A percentile compares a stretch with the other conserved stretches of the same genome.
Evolutionary conservation across 2,888 invertebrate genomes (phyloP).

Genomic region (Drosophila nr. perissopoda): DNA sequence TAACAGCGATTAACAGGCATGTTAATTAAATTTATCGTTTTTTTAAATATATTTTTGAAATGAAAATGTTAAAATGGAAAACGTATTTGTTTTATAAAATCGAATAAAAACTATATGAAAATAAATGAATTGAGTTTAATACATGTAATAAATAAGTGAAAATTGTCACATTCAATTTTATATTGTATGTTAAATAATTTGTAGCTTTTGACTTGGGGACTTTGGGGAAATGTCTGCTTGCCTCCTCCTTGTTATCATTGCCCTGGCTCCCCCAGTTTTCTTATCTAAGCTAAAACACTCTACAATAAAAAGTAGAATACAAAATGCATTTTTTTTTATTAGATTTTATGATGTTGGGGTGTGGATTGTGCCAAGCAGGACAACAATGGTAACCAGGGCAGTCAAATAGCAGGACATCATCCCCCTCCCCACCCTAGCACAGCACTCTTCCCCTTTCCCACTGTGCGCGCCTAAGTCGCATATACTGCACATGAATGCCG

Average conservation of each 20-base stretch:
- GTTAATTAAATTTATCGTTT: constrained; percentile 22
- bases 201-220: background rate
- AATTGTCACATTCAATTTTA: background rate
- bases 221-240: background rate
- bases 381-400: constrained; percentile 68
- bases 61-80: background rate
- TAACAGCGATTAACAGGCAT: constrained; percentile 5
- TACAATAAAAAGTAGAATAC: background rate
- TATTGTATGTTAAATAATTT: background rate
- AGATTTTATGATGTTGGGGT: constrained; percentile 22
- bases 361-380: constrained; percentile 31
- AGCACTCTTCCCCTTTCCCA: background rate
- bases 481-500: constrained; percentile 58
- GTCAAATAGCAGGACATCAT: constrained; percentile 64
- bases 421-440: background rate
- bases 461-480: constrained; percentile 37
- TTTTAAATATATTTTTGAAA: constrained; percentile 19
- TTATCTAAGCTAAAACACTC: constrained; percentile 7
- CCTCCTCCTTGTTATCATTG: constrained; percentile 1
- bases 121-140: background rate
- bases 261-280: background rate
- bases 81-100: background rate
- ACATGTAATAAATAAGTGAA: background rate
- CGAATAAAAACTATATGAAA: background rate
- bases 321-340: constrained; percentile 34